phyloP scores from a whole-genome alignment of 2,797 vertebrate species.

The Percopsis omiscomaycus region DNA sequence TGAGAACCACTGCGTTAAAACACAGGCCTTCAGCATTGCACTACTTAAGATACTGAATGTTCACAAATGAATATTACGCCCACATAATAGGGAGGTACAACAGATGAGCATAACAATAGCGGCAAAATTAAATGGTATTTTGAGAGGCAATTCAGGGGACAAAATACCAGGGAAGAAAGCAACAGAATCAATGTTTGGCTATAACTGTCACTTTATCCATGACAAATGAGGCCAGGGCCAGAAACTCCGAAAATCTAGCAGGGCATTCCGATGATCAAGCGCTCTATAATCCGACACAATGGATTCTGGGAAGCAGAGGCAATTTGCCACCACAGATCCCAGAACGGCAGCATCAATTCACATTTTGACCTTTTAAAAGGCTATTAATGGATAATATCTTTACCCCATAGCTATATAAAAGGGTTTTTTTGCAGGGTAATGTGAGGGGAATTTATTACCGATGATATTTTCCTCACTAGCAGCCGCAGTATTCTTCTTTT shows the following conservation, averaged over 20 bases:
- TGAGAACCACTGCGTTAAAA: neutral
- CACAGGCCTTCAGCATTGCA: slow-evolving; percentile 25
- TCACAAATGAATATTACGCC: slow-evolving; percentile 42
- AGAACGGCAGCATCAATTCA: slow-evolving; percentile 60
- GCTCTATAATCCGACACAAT: slow-evolving; percentile 65
- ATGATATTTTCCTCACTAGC: slow-evolving; percentile 22
- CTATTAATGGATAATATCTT: slow-evolving; percentile 61
- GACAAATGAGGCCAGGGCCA: slow-evolving; percentile 55
- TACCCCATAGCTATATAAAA: slow-evolving; percentile 45
- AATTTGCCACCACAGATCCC: slow-evolving; percentile 66
- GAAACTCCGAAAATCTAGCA: slow-evolving; percentile 51
- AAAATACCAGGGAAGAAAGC: slow-evolving; percentile 42
- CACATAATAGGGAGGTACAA: slow-evolving; percentile 26
- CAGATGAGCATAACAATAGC: slow-evolving; percentile 47
- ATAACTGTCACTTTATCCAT: slow-evolving; percentile 64
- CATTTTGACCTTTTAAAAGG: slow-evolving; percentile 67
- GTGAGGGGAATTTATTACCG: slow-evolving; percentile 23
- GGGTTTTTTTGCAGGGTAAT: slow-evolving; percentile 27
- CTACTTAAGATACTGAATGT: no score
- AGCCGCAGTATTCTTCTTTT: slow-evolving; percentile 26
- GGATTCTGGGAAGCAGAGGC: slow-evolving; percentile 65
- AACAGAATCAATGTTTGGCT: slow-evolving; percentile 63
- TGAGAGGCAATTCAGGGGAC: slow-evolving; percentile 44
- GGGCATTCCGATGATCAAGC: slow-evolving; percentile 67
- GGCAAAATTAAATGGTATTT: slow-evolving; percentile 45